Evolutionary conservation across 2,888 invertebrate genomes (phyloP).

Genomic region (Andrena trimmerana): DNA sequence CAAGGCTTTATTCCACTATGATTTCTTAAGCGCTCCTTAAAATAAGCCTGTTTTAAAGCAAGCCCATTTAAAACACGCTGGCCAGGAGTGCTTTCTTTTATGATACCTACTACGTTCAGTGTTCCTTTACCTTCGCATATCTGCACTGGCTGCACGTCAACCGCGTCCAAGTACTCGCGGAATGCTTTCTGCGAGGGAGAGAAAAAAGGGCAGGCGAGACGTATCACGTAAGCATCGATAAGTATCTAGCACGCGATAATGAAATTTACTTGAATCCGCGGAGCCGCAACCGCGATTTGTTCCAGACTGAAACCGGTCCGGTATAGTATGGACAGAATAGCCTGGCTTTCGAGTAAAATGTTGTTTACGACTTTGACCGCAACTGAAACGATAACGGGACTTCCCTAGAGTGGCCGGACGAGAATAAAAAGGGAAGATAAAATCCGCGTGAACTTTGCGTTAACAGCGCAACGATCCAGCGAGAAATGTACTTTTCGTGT

Average conservation of each 20-base stretch:
- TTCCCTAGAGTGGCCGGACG: neutral
- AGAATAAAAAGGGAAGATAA: neutral
- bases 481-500: slow-evolving; percentile 81
- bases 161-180: slow-evolving; percentile 74
- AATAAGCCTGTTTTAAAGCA: neutral
- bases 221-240: slow-evolving; percentile 23
- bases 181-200: slow-evolving; percentile 74
- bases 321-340: slow-evolving; percentile 76
- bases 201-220: neutral
- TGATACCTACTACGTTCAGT: slow-evolving; percentile 21
- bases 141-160: slow-evolving; percentile 66
- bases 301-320: slow-evolving; percentile 76
- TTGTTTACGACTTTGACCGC: slow-evolving; percentile 80
- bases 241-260: slow-evolving; percentile 49
- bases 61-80: slow-evolving; percentile 11
- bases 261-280: slow-evolving; percentile 73
- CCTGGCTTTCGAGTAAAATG: slow-evolving; percentile 77
- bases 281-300: slow-evolving; percentile 78
- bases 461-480: neutral
- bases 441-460: neutral
- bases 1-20: neutral
- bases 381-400: slow-evolving; percentile 65
- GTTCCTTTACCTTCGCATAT: slow-evolving; percentile 64
- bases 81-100: neutral
- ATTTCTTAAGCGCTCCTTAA: neutral